phyloP scores from a whole-genome alignment of 2,888 invertebrate species.

The Drosophila antonietae region DNA sequence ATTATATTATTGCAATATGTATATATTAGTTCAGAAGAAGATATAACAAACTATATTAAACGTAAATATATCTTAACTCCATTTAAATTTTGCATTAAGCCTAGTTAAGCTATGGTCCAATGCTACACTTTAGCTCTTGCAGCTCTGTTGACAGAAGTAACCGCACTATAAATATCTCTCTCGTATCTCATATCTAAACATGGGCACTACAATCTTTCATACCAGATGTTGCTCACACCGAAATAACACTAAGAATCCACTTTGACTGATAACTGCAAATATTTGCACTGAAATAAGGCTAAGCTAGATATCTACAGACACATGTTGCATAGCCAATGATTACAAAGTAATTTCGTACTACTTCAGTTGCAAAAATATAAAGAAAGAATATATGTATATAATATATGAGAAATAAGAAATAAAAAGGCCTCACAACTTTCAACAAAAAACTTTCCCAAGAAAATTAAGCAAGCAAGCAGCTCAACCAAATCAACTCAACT shows the following conservation, averaged over 20 bases:
- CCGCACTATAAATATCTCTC: constrained; percentile 7
- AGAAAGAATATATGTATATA: background rate
- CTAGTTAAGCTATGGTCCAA: background rate
- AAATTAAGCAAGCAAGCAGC: constrained; percentile 70
- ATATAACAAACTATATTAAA: background rate
- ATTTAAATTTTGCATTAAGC: background rate
- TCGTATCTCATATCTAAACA: background rate
- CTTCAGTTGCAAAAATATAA: constrained; percentile 53
- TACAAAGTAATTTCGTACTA: constrained; percentile 45
- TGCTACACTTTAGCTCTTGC: background rate
- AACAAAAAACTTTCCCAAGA: constrained; percentile 79
- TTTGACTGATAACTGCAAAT: constrained; percentile 6
- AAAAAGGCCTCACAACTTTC: constrained; percentile 68
- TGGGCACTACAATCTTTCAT: background rate
- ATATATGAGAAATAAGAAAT: constrained; percentile 2
- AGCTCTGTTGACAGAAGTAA: background rate
- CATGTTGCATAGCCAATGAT: constrained; percentile 38
- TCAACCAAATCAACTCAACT: constrained; percentile 49
- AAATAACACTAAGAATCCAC: constrained; percentile 4
- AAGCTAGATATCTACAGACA: constrained; percentile 16
- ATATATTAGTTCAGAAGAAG: too few relatives aligned
- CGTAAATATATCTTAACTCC: background rate
- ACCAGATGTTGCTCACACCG: background rate
- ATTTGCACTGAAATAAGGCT: constrained; percentile 7
- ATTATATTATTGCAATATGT: too few relatives aligned